Evolutionary conservation across 2,797 vertebrate genomes (phyloP), one percentile per base, ranked within the genome.

Genomic region (Australoheros facetus): DNA sequence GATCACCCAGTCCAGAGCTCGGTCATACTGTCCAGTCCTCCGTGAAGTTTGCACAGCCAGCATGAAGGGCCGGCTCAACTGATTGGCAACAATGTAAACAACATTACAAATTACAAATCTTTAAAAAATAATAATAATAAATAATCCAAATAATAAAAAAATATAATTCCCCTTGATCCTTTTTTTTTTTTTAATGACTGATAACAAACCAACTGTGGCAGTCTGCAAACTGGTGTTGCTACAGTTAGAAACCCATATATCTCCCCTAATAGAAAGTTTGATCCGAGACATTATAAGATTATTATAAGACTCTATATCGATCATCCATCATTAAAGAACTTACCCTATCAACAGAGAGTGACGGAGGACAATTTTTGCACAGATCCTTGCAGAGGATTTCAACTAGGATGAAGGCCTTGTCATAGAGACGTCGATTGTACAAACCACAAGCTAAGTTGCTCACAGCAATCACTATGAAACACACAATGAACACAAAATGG

Each of bases 61-160:
- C 94, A 96, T 95, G 93, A 98, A 98, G 64, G 94, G 96, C 2
- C 94, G 95, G 82, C 94, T 97, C 69, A 97, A 60, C 98, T 99
- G 85, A 11, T 8, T 10, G 45, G 76, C 7, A 26, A 71, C 1
- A 32, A 79, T 1, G 77, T 3, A 58, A 28, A 79, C 1, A 9
- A n/a, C 4, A 51, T 64, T n/a, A 60, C 11, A 1, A 14, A 17
- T 32, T 2, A 70, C 12, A 72, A 32, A 32, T 1, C 32, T 32
- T 32, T 7, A 32, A 32, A 7, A 59, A 73, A 10, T 2, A 10
- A 7, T 34, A 14, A 4, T 7, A 59, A 19, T 26, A 34, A 21
- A 55, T 7, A 55, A 14, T 9, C 6, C 3, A 48, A 1, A 57
- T 73, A 48, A 28, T 45, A 48, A 66, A 21, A 9, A 48, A 48